These are phyloP conservation scores for Plutella xylostella DNA, from an alignment of 2,888 invertebrate species.

Conservation along the genomic window DNA sequence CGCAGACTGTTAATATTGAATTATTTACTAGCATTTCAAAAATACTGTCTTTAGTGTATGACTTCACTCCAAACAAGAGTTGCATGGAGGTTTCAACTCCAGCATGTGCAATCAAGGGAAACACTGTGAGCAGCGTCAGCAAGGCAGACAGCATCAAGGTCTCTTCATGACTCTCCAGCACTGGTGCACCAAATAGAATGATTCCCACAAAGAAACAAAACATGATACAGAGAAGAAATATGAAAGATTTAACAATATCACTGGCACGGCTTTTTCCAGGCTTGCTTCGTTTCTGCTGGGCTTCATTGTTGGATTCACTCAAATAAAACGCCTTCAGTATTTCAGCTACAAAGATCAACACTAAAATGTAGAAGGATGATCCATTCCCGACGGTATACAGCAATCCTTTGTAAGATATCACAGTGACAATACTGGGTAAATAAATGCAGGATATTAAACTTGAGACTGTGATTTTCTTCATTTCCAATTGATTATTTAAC, in stretches of 20 bases:
- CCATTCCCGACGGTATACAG: slow-evolving; percentile 72
- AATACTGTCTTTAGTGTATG: slow-evolving; percentile 59
- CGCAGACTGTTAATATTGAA: slow-evolving; percentile 72
- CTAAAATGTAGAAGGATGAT: slow-evolving; percentile 52
- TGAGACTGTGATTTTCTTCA: slow-evolving; percentile 54
- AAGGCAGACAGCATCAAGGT: slow-evolving; percentile 75
- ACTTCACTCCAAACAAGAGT: slow-evolving; percentile 62
- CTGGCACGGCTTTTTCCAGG: slow-evolving; percentile 48
- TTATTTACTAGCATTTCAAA: slow-evolving; percentile 69
- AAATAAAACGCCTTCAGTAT: slow-evolving; percentile 64
- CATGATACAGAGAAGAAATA: slow-evolving; percentile 53
- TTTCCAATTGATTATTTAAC: slow-evolving; percentile 45
- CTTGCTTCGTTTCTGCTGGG: slow-evolving; percentile 45
- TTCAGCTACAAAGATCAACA: slow-evolving; percentile 61
- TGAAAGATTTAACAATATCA: slow-evolving; percentile 60
- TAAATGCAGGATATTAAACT: slow-evolving; percentile 73
- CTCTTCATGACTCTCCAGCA: slow-evolving; percentile 73
- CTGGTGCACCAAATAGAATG: slow-evolving; percentile 77
- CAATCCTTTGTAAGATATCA: slow-evolving; percentile 67
- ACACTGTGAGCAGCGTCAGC: slow-evolving; percentile 71
- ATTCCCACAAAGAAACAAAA: slow-evolving; percentile 70
- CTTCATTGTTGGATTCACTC: slow-evolving; percentile 32
- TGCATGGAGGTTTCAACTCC: slow-evolving; percentile 70
- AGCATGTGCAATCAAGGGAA: slow-evolving; percentile 72
- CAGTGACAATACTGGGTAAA: slow-evolving; percentile 66